phyloP scores from a whole-genome alignment of 2,797 vertebrate genomes.

The Gadopsis bispinosus region DNA sequence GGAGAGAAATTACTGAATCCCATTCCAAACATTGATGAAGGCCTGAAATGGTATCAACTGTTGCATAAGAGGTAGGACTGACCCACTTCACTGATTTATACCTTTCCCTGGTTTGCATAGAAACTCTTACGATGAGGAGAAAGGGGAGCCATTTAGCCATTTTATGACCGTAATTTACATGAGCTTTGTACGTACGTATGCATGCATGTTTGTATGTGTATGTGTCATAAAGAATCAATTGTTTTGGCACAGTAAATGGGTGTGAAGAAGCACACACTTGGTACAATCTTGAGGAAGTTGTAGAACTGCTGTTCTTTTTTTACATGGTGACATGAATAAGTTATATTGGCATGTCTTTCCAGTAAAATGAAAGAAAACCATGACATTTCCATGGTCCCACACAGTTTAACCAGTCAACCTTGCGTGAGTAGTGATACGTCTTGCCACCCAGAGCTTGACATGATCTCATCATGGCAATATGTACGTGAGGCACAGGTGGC shows the following conservation, averaged over 20 bases:
- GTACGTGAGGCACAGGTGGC: constrained; percentile 11
- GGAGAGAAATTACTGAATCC: constrained; percentile 18
- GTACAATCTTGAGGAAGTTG: neutral
- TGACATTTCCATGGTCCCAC: neutral
- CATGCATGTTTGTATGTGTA: neutral
- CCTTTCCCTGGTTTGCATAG: constrained; percentile 28
- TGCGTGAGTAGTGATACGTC: neutral
- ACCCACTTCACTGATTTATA: constrained; percentile 51
- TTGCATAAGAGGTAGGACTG: constrained; percentile 60
- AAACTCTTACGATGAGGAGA: constrained; percentile 4
- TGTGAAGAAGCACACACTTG: neutral
- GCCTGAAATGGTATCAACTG: constrained; percentile 48
- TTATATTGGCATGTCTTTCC: neutral
- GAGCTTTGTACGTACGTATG: neutral
- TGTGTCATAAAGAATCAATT: neutral
- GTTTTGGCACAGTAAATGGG: neutral
- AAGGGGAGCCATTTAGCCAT: constrained; percentile 14
- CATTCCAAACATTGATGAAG: constrained; percentile 12
- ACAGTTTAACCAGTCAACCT: neutral
- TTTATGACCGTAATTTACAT: neutral
- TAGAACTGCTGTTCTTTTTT: neutral
- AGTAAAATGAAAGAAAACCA: neutral
- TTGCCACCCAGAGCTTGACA: neutral
- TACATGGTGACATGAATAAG: neutral
- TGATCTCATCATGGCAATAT: constrained; percentile 13